A percentile compares a stretch with the other conserved stretches of the same genome.
Conservation (phyloP, 92 coral and sea anemone genomes). For the Porites rus region DNA sequence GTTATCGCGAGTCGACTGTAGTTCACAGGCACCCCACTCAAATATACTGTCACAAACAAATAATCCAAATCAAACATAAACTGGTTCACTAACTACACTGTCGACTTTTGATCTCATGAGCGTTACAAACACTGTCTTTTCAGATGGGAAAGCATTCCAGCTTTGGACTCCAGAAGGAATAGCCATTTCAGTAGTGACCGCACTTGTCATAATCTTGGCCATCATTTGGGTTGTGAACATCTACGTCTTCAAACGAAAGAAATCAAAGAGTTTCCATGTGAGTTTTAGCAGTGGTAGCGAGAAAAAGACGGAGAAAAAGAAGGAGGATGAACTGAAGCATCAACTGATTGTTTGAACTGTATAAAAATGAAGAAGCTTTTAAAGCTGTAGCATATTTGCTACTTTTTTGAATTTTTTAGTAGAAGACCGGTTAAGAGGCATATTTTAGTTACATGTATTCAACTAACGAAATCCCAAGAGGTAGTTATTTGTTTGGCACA, state of each 20-base stretch:
- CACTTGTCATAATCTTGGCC: not conserved
- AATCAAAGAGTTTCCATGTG: not conserved
- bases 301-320: constrained; percentile 12
- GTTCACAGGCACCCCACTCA: too few relatives aligned
- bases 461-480: too few relatives aligned
- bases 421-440: too few relatives aligned
- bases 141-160: constrained; percentile 10
- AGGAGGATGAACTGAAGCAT: not conserved
- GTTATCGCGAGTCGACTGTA: too few relatives aligned
- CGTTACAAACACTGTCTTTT: not conserved
- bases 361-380: not conserved
- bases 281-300: not conserved
- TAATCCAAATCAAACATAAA: too few relatives aligned
- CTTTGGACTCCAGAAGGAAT: not conserved
- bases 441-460: too few relatives aligned
- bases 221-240: not conserved
- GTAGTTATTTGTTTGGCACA: too few relatives aligned
- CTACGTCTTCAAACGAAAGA: constrained; percentile 11
- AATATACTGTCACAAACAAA: too few relatives aligned
- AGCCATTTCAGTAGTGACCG: constrained; percentile 1
- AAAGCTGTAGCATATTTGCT: too few relatives aligned
- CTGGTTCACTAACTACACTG: too few relatives aligned
- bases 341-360: not conserved
- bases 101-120: too few relatives aligned
- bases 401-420: too few relatives aligned